Conservation (phyloP, 2,113 vertebrate species). For the Dasyurus viverrinus region DNA sequence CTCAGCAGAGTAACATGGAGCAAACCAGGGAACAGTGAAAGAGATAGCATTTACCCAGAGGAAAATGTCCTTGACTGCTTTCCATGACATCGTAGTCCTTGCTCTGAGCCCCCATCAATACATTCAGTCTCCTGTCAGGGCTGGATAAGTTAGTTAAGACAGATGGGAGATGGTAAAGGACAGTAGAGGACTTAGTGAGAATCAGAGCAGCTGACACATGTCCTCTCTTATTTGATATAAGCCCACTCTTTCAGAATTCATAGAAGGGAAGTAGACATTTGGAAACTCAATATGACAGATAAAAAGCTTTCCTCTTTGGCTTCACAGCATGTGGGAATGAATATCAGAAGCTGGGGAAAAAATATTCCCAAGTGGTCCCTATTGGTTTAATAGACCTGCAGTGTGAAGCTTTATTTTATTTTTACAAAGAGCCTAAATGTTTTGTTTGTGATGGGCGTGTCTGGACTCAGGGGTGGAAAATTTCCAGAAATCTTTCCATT, state of each 20-base stretch:
- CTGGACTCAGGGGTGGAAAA: constrained; percentile 43
- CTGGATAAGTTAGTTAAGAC: background rate
- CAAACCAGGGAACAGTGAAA: constrained; percentile 1
- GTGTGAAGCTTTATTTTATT: constrained; percentile 50
- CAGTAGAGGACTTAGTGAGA: rapidly evolving
- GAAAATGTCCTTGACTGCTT: background rate
- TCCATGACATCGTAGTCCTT: background rate
- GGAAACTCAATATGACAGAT: constrained; percentile 29
- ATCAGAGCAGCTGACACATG: constrained; percentile 4
- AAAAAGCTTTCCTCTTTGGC: background rate
- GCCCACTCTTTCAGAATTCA: constrained; percentile 26
- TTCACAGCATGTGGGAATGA: constrained; percentile 35
- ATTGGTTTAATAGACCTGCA: background rate
- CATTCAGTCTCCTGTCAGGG: background rate
- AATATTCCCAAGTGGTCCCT: constrained; percentile 31
- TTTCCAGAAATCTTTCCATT: constrained; percentile 63
- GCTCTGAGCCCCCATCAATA: background rate
- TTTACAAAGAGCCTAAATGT: constrained; percentile 35
- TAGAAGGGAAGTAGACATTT: constrained; percentile 41
- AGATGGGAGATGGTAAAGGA: background rate
- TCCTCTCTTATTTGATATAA: constrained; percentile 26
- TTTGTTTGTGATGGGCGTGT: constrained; percentile 65
- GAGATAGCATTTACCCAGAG: background rate
- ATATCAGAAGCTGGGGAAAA: constrained; percentile 35
- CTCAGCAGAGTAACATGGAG: background rate